Base-by-base conservation (phyloP, 1,140 invertebrate genomes). In the Epicauta chinensis region DNA sequence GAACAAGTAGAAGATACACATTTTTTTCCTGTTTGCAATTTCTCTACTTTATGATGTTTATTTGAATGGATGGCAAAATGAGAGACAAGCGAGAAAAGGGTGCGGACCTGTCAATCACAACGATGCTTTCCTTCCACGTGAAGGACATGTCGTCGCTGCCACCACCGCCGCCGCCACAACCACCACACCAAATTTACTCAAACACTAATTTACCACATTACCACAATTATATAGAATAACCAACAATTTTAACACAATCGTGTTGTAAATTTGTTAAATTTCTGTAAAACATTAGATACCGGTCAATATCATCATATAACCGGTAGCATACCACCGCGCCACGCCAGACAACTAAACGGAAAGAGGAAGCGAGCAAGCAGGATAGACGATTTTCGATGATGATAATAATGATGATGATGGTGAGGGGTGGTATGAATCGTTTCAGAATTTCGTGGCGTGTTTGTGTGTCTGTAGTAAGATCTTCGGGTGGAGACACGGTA, bases 401-500 rank as follows among this genome's bases (percentile, higher is more conserved):
- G 29, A 23, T 37, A 7, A 7, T 23, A 23, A 3, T 23, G 23
- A 23, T 23, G 23, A 7, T 23, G 23, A 23, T 23, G 23, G 23
- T 23, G 7, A 23, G 4, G 4, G 23, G 23, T n/a, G n/a, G 23
- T 23, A 23, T 3, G 23, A 23, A 23, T 23, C 23, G 23, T 23
- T 23, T 23, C 7, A 23, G 23, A 23, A 23, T 7, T 23, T 23
- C n/a, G n/a, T 23, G 4, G 23, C 7, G 7, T 23, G 23, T 3
- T 2, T 23, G 2, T 23, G 23, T 23, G 23, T 23, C 4, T 23
- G 23, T 23, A 34, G 32, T 12, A 34, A n/a, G 32, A 34, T 7
- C 3, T 34, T 42, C 56, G 56, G 56, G 56, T 58, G 56, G 56
- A 58, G 56, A 54, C 56, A 23, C 7, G 39, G 14, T 48, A 48